Conservation (phyloP, 1,140 invertebrate genomes). For the Dendrolimus kikuchii region DNA sequence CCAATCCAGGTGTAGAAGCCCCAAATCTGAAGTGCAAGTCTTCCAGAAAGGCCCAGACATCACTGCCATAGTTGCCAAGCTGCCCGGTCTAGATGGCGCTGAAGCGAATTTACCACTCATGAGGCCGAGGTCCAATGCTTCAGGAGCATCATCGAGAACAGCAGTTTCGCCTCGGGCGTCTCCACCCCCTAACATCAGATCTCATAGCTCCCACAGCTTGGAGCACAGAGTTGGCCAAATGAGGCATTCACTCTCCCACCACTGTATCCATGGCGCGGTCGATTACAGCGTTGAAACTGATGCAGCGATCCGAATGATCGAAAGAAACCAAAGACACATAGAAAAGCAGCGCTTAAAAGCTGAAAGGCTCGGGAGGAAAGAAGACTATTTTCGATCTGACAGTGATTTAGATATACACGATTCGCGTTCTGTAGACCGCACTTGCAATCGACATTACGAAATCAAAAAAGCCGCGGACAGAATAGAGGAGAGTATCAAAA, state of each 20-base stretch:
- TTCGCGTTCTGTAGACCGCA: constrained; percentile 13
- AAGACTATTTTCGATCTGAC: constrained; percentile 51
- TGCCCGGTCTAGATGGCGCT: constrained; percentile 73
- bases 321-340: constrained; percentile 67
- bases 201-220: constrained; percentile 64
- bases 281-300: constrained; percentile 74
- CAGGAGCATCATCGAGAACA: constrained; percentile 67
- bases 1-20: constrained; percentile 27
- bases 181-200: constrained; percentile 41
- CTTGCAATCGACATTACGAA: constrained; percentile 35
- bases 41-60: constrained; percentile 73
- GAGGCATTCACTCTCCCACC: constrained; percentile 61
- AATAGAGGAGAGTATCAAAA: constrained; percentile 63
- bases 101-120: constrained; percentile 63
- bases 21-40: constrained; percentile 73
- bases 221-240: constrained; percentile 61
- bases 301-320: constrained; percentile 69
- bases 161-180: constrained; percentile 50
- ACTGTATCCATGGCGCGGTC: constrained; percentile 52
- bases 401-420: constrained; percentile 45
- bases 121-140: constrained; percentile 71
- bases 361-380: constrained; percentile 38
- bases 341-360: constrained; percentile 52
- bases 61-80: constrained; percentile 71
- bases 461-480: constrained; percentile 54